These are phyloP conservation scores for Cephalophus harveyi DNA, from an alignment of 2,113 vertebrate genomes.

Conservation along the genomic window DNA sequence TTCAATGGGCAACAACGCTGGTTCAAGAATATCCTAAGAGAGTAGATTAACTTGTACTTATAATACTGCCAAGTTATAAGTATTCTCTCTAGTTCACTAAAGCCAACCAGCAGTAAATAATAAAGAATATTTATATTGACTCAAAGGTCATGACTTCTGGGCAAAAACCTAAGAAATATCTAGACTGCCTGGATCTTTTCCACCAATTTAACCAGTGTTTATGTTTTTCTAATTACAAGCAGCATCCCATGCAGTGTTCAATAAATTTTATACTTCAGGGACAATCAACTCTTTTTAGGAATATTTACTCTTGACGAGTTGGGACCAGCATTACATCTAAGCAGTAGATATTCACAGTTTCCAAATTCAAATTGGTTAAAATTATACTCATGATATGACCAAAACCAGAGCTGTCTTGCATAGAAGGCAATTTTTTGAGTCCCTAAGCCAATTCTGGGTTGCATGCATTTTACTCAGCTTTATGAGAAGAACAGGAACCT, in stretches of 20 bases:
- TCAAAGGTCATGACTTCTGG: not conserved
- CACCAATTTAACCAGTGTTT: not conserved
- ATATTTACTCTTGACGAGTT: slow-evolving; percentile 13
- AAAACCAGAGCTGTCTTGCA: slow-evolving; percentile 8
- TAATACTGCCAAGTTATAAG: not conserved
- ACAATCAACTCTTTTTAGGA: not conserved
- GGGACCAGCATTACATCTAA: slow-evolving; percentile 7
- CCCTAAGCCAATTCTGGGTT: slow-evolving; percentile 17
- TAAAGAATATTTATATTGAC: not conserved
- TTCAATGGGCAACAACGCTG: not conserved
- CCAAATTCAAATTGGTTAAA: slow-evolving; percentile 41
- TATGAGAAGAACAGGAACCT: not conserved
- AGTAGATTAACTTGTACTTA: not conserved
- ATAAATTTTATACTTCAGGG: slow-evolving; percentile 15
- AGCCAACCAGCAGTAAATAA: not conserved
- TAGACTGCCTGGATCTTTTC: not conserved
- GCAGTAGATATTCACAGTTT: slow-evolving; percentile 3
- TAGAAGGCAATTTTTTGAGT: slow-evolving; percentile 45
- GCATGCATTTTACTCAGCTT: not conserved
- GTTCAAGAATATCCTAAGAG: not conserved
- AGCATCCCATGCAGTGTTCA: not conserved
- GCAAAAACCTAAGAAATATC: slow-evolving; percentile 21
- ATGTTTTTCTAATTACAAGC: slow-evolving; percentile 17
- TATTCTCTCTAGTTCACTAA: not conserved
- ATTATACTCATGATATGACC: slow-evolving; percentile 11